A percentile compares a stretch with the other conserved stretches of the same genome.
Evolutionary conservation across 2,113 vertebrate genomes (phyloP).

Genomic region (Antechinus stuartii): DNA sequence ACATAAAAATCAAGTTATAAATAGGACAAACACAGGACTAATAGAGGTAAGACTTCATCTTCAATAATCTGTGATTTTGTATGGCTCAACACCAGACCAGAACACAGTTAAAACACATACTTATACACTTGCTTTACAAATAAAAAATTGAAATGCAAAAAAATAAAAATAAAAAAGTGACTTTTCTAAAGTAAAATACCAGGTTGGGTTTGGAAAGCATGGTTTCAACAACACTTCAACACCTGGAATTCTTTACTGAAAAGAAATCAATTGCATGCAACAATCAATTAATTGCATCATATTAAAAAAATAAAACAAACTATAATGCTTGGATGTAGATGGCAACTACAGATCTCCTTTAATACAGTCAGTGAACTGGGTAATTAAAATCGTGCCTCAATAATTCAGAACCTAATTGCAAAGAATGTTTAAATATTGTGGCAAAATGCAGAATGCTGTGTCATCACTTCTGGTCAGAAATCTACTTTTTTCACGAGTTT

Average conservation of each 20-base stretch:
- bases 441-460: background rate
- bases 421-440: background rate
- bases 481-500: background rate
- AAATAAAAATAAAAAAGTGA: background rate
- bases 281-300: background rate
- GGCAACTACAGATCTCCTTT: background rate
- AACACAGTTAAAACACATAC: background rate
- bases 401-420: background rate
- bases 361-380: background rate
- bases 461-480: background rate
- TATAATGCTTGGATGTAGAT: background rate
- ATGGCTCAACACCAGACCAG: background rate
- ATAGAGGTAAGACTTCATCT: background rate
- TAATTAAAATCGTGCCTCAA: background rate
- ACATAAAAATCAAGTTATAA: background rate
- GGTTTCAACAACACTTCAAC: background rate
- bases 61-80: background rate
- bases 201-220: background rate
- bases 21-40: background rate
- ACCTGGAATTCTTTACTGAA: background rate
- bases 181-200: background rate
- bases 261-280: background rate
- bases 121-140: background rate
- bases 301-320: slow-evolving; percentile 2
- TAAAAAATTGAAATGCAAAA: background rate